Evolutionary conservation across 2,888 invertebrate genomes (phyloP).

Genomic region (Drosophila subquinaria): DNA sequence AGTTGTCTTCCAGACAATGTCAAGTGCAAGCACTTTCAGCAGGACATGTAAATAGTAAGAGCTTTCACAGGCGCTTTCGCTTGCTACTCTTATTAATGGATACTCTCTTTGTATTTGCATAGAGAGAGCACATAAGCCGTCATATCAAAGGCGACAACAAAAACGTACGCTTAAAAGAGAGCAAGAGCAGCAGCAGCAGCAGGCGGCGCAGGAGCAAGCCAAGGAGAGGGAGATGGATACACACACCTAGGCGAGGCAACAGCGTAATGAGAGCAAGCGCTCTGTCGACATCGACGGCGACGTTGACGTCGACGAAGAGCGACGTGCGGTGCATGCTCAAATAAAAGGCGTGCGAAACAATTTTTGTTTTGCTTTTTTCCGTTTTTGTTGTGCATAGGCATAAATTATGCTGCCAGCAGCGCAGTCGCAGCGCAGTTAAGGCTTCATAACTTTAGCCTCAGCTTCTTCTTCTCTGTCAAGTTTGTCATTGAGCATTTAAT

Average conservation of each 20-base stretch:
- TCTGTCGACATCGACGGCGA: slow-evolving; percentile 22
- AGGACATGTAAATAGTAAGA: slow-evolving; percentile 2
- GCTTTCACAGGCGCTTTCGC: not conserved
- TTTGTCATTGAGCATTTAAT: slow-evolving; percentile 76
- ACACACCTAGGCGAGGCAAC: slow-evolving; percentile 52
- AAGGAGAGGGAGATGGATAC: slow-evolving; percentile 28
- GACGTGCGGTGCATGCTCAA: slow-evolving; percentile 75
- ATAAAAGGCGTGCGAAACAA: slow-evolving; percentile 78
- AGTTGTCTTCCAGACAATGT: not conserved
- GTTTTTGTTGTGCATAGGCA: slow-evolving; percentile 21
- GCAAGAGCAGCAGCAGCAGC: not conserved
- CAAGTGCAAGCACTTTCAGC: not conserved
- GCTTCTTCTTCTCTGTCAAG: slow-evolving; percentile 27
- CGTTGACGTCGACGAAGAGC: slow-evolving; percentile 29
- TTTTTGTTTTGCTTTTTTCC: slow-evolving; percentile 24
- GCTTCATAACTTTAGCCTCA: slow-evolving; percentile 22
- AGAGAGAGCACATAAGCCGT: not conserved
- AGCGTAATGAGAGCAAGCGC: slow-evolving; percentile 66
- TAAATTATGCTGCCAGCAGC: slow-evolving; percentile 59
- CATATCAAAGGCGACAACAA: slow-evolving; percentile 1
- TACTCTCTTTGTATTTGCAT: not conserved
- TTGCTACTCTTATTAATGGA: not conserved
- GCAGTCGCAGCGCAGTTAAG: slow-evolving; percentile 30
- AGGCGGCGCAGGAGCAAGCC: slow-evolving; percentile 24
- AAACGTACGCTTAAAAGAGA: slow-evolving; percentile 6